Evolutionary conservation across 2,113 vertebrate genomes (phyloP).

Genomic region (Gobius niger): DNA sequence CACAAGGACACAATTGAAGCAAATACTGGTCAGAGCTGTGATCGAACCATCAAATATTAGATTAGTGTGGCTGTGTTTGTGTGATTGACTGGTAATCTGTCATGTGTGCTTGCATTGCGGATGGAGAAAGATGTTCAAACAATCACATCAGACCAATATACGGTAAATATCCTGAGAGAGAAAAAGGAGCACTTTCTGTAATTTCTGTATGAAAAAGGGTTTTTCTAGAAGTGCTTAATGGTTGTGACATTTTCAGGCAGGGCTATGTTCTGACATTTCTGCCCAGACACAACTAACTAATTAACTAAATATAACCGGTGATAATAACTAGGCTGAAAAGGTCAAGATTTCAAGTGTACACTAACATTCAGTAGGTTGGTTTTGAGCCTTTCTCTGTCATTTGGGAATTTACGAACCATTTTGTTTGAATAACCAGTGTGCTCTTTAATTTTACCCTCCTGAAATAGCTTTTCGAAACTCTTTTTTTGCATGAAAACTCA

Average conservation of each 20-base stretch:
- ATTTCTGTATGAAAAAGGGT: background rate
- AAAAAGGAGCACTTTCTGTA: background rate
- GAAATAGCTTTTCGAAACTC: background rate
- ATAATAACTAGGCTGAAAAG: constrained; percentile 10
- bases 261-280: constrained; percentile 5
- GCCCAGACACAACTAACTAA: constrained; percentile 9
- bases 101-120: too few species aligned
- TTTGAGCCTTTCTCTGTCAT: background rate
- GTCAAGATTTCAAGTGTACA: background rate
- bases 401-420: background rate
- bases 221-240: constrained; percentile 3
- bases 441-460: background rate
- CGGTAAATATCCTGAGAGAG: background rate
- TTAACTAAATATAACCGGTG: constrained; percentile 1
- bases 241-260: constrained; percentile 13
- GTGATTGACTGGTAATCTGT: too few species aligned
- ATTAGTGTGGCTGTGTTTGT: too few species aligned
- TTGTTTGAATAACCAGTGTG: background rate
- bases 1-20: too few species aligned
- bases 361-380: background rate
- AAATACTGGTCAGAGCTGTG: too few species aligned
- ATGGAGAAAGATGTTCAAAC: too few species aligned
- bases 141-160: too few species aligned
- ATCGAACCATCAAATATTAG: too few species aligned
- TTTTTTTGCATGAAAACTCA: background rate